phyloP scores from a whole-genome alignment of 1,140 invertebrate genomes.

The Wasmannia auropunctata region DNA sequence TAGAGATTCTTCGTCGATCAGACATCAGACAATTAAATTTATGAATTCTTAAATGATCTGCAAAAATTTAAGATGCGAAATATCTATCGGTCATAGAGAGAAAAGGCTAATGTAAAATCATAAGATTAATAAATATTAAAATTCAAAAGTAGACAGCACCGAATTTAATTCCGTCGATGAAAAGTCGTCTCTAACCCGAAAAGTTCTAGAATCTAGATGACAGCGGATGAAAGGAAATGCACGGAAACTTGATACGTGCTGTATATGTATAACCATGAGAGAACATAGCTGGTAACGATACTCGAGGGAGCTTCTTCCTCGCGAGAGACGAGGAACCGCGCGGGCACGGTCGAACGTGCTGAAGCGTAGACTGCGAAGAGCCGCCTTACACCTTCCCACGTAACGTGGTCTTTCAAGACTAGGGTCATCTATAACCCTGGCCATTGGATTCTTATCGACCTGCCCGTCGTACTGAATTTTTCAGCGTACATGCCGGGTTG shows the following conservation, averaged over 20 bases:
- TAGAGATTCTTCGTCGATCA: background rate
- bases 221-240: slow-evolving; percentile 8
- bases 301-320: slow-evolving; percentile 53
- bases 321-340: background rate
- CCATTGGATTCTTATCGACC: slow-evolving; percentile 77
- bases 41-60: background rate
- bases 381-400: slow-evolving; percentile 49
- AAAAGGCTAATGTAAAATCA: background rate
- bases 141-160: background rate
- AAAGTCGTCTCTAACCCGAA: background rate
- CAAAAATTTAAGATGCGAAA: background rate
- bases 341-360: slow-evolving; percentile 47
- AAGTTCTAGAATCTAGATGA: background rate
- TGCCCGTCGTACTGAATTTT: slow-evolving; percentile 72
- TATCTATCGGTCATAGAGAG: too few species aligned
- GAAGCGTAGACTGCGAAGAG: slow-evolving; percentile 51
- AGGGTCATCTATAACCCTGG: slow-evolving; percentile 74
- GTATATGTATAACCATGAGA: slow-evolving; percentile 6
- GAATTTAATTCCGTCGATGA: background rate
- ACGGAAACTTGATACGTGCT: background rate
- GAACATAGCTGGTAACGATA: slow-evolving; percentile 27
- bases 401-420: slow-evolving; percentile 72
- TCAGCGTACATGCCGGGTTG: slow-evolving; percentile 63
- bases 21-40: background rate
- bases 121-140: background rate